Conservation (phyloP, 2,113 vertebrate species). For the Glaucomys volans region DNA sequence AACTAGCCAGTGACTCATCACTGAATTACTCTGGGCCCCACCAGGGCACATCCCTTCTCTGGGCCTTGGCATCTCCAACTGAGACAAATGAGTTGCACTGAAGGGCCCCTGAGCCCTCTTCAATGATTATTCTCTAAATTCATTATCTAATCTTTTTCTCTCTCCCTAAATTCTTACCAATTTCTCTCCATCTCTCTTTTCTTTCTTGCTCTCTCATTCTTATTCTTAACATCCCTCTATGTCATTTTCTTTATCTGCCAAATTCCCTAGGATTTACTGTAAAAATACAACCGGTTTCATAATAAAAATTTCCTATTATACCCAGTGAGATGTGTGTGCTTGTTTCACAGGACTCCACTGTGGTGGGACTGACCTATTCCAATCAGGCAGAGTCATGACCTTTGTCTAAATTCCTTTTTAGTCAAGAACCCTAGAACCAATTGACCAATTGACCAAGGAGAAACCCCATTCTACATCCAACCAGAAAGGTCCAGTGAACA, state of each 20-base stretch:
- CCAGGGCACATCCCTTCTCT: background rate
- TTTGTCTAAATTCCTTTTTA: conserved; percentile 31
- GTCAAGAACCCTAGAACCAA: background rate
- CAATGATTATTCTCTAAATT: conserved; percentile 1
- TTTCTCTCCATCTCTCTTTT: background rate
- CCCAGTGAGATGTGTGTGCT: background rate
- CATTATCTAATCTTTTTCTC: background rate
- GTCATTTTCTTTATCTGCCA: conserved; percentile 26
- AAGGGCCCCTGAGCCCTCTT: background rate
- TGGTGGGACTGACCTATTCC: background rate
- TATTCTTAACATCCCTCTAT: background rate
- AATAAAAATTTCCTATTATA: background rate
- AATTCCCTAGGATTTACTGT: background rate
- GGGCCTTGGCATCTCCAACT: background rate
- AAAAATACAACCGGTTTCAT: background rate
- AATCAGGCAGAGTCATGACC: background rate
- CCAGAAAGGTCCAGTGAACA: background rate
- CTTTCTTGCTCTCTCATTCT: background rate
- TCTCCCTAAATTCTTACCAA: background rate
- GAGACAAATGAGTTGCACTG: background rate
- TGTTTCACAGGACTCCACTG: background rate
- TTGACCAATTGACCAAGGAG: background rate
- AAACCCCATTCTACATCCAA: background rate
- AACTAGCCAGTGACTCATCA: background rate
- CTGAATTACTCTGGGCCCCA: background rate